Evolutionary conservation across 2,797 vertebrate genomes (phyloP).

Genomic region (Poecilia velifera): DNA sequence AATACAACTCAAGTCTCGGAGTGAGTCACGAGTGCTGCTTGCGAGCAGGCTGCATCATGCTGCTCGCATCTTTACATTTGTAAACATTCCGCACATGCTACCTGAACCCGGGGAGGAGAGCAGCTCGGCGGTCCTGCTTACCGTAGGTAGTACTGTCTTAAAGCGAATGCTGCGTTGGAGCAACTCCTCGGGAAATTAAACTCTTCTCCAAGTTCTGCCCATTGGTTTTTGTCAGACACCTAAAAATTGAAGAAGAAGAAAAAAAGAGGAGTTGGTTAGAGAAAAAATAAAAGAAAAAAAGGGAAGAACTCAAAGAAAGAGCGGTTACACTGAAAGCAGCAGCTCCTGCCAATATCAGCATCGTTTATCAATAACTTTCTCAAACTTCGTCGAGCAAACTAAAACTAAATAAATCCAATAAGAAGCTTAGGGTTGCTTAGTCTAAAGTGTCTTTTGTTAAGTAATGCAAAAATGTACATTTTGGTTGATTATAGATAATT

Average conservation of each 20-base stretch:
- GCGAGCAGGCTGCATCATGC: constrained; percentile 33
- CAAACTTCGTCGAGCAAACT: constrained; percentile 35
- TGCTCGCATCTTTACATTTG: constrained; percentile 67
- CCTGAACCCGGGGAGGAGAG: constrained; percentile 50
- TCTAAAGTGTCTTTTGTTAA: constrained; percentile 4
- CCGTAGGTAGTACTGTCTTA: constrained; percentile 99
- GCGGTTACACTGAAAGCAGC: constrained; percentile 57
- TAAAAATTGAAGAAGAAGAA: constrained; percentile 64
- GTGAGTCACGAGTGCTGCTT: constrained; percentile 13
- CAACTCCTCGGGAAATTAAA: constrained; percentile 99
- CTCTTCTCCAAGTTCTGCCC: constrained; percentile 96
- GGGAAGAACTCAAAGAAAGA: not conserved
- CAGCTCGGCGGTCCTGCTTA: constrained; percentile 81
- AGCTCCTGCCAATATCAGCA: constrained; percentile 46
- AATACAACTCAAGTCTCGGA: not conserved
- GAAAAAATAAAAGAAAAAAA: not conserved
- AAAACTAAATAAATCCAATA: not conserved
- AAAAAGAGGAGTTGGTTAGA: constrained; percentile 37
- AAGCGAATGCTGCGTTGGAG: constrained; percentile 98
- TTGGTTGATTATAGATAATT: not conserved
- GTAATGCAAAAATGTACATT: no score
- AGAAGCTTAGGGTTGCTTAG: accelerated
- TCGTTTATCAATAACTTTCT: constrained; percentile 66
- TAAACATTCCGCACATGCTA: constrained; percentile 85
- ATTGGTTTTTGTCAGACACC: constrained; percentile 99